Conservation (phyloP, 1,140 invertebrate species). For the Chrysopa pallens region DNA sequence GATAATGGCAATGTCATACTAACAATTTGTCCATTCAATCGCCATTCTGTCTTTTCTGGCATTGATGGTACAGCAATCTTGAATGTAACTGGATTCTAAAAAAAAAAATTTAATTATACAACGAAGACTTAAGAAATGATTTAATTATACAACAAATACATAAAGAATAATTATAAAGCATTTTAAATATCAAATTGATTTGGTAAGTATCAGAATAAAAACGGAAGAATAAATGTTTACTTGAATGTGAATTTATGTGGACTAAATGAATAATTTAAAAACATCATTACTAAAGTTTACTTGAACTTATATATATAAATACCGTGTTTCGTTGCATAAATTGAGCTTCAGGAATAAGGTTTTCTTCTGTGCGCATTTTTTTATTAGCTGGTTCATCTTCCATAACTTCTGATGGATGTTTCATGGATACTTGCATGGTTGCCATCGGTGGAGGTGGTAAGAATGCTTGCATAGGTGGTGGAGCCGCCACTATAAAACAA, state of each 20-base stretch:
- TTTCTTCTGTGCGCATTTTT: slow-evolving; percentile 80
- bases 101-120: too few species aligned
- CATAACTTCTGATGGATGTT: slow-evolving; percentile 24
- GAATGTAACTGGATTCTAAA: slow-evolving; percentile 48
- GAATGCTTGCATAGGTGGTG: slow-evolving; percentile 29
- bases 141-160: too few species aligned
- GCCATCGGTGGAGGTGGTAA: slow-evolving; percentile 22
- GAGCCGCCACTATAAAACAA: slow-evolving; percentile 18
- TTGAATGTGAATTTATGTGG: too few species aligned
- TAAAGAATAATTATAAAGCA: too few species aligned
- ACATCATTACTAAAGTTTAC: too few species aligned
- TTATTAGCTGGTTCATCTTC: slow-evolving; percentile 80
- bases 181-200: too few species aligned
- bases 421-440: slow-evolving; percentile 25
- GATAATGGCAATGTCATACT: slow-evolving; percentile 59
- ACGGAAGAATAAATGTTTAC: too few species aligned
- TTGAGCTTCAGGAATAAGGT: slow-evolving; percentile 70
- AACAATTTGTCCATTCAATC: slow-evolving; percentile 82
- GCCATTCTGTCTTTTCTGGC: slow-evolving; percentile 88
- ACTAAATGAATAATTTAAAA: too few species aligned
- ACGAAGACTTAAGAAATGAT: too few species aligned
- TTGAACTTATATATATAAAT: too few species aligned
- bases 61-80: slow-evolving; percentile 65
- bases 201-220: too few species aligned
- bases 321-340: slow-evolving; percentile 50